phyloP scores from a whole-genome alignment of 1,140 invertebrate species.

The Cepaea nemoralis region DNA sequence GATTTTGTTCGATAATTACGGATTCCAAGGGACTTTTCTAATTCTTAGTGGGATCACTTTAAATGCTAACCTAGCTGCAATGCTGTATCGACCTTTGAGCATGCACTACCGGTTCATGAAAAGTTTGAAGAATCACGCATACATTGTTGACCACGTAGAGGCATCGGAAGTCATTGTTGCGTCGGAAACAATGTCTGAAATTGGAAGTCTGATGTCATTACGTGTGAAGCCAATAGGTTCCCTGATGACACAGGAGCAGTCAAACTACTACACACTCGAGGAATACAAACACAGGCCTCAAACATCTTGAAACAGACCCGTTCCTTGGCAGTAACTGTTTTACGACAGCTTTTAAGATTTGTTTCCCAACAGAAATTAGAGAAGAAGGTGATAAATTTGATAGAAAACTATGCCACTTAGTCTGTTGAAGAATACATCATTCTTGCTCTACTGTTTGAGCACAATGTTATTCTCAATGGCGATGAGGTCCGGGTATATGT shows the following conservation, averaged over 20 bases:
- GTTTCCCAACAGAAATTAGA: constrained; percentile 31
- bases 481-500: constrained; percentile 59
- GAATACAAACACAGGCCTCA: not conserved
- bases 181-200: not conserved
- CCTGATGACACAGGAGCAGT: too few relatives aligned
- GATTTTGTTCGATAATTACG: constrained; percentile 51
- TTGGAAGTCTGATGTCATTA: not conserved
- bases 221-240: not conserved
- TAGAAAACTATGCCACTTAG: constrained; percentile 52
- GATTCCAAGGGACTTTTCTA: constrained; percentile 44
- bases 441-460: constrained; percentile 55
- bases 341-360: constrained; percentile 22
- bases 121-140: too few relatives aligned
- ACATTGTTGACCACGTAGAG: not conserved
- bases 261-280: not conserved
- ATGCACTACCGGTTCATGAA: constrained; percentile 48
- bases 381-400: not conserved
- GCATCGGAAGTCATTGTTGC: not conserved
- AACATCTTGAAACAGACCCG: not conserved
- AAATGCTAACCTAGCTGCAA: constrained; percentile 45
- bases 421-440: constrained; percentile 57
- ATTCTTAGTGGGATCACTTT: constrained; percentile 44
- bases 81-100: constrained; percentile 53
- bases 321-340: not conserved
- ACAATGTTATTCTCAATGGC: constrained; percentile 59